Evolutionary conservation across 2,797 vertebrate genomes (phyloP).

Genomic region (Esox lucius): DNA sequence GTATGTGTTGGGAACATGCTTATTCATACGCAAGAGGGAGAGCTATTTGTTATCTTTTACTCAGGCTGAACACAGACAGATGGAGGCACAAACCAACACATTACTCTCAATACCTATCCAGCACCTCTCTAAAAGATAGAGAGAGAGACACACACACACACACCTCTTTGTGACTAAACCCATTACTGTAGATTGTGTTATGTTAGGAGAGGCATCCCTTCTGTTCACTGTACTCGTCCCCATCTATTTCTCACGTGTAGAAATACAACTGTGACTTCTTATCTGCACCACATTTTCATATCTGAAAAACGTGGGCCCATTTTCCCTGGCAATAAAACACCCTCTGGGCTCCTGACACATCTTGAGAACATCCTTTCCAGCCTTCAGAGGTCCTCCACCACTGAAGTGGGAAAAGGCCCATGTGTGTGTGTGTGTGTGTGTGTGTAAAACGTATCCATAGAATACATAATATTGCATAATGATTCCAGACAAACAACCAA

Average conservation of each 20-base stretch:
- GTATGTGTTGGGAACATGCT: neutral
- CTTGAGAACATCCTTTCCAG: neutral
- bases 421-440: conserved; percentile 4
- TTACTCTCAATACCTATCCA: neutral
- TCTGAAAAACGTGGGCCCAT: conserved; percentile 31
- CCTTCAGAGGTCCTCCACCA: neutral
- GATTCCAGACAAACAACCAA: neutral
- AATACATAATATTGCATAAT: neutral
- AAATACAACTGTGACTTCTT: conserved; percentile 38
- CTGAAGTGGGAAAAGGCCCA: neutral
- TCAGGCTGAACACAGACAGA: neutral
- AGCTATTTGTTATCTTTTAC: neutral
- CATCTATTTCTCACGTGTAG: conserved; percentile 12
- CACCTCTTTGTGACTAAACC: neutral
- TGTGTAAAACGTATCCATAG: neutral
- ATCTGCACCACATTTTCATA: conserved; percentile 27
- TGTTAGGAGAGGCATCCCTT: conserved; percentile 16
- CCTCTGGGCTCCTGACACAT: neutral
- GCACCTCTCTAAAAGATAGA: neutral
- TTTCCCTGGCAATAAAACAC: conserved; percentile 31
- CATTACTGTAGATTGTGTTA: neutral
- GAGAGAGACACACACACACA: neutral
- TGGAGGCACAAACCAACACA: neutral
- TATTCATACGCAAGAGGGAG: neutral
- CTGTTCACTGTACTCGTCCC: neutral